Percentiles rank a stretch among this genome's conserved stretches.
Evolutionary conservation across 1,140 invertebrate genomes (phyloP).

Genomic region (Diuraphis noxia): DNA sequence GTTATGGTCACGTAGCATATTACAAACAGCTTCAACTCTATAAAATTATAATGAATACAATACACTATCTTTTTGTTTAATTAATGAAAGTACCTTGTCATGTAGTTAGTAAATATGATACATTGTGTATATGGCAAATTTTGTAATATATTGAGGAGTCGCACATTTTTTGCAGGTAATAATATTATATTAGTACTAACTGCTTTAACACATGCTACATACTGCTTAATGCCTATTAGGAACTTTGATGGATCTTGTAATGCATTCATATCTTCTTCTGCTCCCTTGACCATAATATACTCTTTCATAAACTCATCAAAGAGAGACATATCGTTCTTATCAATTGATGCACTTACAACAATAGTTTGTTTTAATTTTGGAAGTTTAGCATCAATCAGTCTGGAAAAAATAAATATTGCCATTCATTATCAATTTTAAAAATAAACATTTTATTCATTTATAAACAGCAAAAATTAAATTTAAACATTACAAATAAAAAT

Average conservation of each 20-base stretch:
- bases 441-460: too few relatives aligned
- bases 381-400: constrained; percentile 74
- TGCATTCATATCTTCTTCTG: constrained; percentile 59
- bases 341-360: constrained; percentile 92
- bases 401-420: constrained; percentile 60
- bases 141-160: constrained; percentile 50
- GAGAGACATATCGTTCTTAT: constrained; percentile 72
- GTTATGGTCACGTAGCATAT: constrained; percentile 70
- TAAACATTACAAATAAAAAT: too few relatives aligned
- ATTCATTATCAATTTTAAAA: neutral
- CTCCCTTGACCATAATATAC: constrained; percentile 26
- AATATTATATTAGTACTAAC: constrained; percentile 52
- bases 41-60: constrained; percentile 52
- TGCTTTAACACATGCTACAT: constrained; percentile 60
- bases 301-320: constrained; percentile 77
- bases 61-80: neutral
- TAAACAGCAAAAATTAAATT: too few relatives aligned
- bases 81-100: constrained; percentile 37
- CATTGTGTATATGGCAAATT: constrained; percentile 53
- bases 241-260: constrained; percentile 62
- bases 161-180: constrained; percentile 45
- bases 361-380: constrained; percentile 85
- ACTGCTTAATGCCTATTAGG: constrained; percentile 78
- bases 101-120: constrained; percentile 55
- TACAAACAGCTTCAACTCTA: constrained; percentile 73